Evolutionary conservation across 2,797 vertebrate species (phyloP).

Genomic region (Sciurus vulgaris): DNA sequence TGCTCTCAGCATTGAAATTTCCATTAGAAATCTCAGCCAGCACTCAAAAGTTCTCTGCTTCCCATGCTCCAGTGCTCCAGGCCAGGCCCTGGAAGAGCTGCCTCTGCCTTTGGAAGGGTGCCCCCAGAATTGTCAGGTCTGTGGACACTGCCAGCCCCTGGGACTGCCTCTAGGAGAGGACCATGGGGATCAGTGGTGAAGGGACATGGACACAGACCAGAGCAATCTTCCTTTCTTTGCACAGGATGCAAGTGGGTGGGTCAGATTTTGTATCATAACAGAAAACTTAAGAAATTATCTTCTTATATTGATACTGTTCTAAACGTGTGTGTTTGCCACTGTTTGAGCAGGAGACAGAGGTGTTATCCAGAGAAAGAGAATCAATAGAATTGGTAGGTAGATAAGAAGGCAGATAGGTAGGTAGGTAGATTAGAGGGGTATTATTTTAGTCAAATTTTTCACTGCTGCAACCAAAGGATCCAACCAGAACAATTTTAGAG

Average conservation of each 20-base stretch:
- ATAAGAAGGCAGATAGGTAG: too few relatives aligned
- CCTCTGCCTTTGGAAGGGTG: neutral
- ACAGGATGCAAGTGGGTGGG: neutral
- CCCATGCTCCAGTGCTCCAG: fast-evolving
- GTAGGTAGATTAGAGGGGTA: too few relatives aligned
- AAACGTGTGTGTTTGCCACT: neutral
- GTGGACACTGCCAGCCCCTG: neutral
- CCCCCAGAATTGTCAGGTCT: neutral
- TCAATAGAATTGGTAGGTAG: neutral
- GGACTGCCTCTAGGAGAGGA: neutral
- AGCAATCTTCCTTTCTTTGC: neutral
- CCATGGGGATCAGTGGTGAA: neutral
- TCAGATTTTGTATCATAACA: neutral
- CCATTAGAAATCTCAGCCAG: neutral
- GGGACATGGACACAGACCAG: neutral
- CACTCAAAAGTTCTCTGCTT: neutral
- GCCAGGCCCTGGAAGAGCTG: neutral
- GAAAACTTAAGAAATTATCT: neutral
- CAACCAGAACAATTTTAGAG: too few relatives aligned
- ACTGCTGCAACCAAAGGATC: too few relatives aligned
- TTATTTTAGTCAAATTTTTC: too few relatives aligned
- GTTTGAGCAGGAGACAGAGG: neutral
- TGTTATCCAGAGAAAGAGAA: neutral
- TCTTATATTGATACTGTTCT: neutral
- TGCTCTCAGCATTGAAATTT: neutral